phyloP scores from a whole-genome alignment of 2,888 invertebrate genomes.

The Diplolepis rosae region DNA sequence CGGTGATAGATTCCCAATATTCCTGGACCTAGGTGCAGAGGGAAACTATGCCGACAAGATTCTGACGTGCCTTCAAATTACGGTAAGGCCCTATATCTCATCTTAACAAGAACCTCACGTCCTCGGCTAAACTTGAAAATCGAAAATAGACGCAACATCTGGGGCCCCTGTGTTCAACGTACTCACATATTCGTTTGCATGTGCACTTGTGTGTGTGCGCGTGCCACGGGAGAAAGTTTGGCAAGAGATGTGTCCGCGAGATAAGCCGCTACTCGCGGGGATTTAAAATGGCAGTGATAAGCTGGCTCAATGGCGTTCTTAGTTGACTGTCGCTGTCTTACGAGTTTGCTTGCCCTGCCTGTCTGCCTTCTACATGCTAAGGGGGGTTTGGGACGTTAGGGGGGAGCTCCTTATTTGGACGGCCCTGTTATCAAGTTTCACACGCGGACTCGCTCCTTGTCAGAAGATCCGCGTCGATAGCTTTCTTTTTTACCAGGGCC shows the following conservation, averaged over 20 bases:
- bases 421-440: conserved; percentile 73
- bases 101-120: conserved; percentile 3
- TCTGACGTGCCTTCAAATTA: conserved; percentile 67
- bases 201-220: conserved; percentile 49
- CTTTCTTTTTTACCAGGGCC: conserved; percentile 18
- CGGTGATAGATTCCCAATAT: conserved; percentile 86
- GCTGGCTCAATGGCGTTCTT: conserved; percentile 51
- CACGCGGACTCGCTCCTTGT: conserved; percentile 59
- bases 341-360: conserved; percentile 35
- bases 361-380: conserved; percentile 39
- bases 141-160: conserved; percentile 42
- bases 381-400: conserved; percentile 51
- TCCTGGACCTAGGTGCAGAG: conserved; percentile 84
- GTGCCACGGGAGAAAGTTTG: conserved; percentile 70
- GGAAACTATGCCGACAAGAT: conserved; percentile 81
- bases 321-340: conserved; percentile 9
- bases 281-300: conserved; percentile 73
- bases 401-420: conserved; percentile 71
- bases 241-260: conserved; percentile 73
- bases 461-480: conserved; percentile 39
- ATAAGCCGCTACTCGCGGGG: conserved; percentile 66
- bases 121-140: conserved; percentile 9
- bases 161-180: conserved; percentile 31
- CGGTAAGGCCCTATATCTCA: conserved; percentile 58
- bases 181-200: conserved; percentile 32